Conservation (phyloP, 1,140 invertebrate species). For the Drosophila ambigua region DNA sequence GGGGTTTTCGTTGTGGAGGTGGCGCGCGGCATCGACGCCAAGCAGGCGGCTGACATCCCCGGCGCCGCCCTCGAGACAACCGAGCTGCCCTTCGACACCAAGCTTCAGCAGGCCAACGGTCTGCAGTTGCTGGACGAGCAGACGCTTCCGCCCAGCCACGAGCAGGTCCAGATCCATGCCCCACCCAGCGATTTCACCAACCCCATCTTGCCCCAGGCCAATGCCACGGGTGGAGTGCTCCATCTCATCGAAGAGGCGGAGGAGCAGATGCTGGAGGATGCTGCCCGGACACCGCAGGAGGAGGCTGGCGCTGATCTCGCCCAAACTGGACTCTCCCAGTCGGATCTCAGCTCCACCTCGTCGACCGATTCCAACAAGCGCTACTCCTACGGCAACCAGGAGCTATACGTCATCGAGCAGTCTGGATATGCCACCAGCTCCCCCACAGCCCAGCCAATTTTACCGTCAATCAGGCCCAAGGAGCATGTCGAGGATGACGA, state of each 20-base stretch:
- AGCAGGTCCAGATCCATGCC: conserved; percentile 82
- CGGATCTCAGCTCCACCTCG: conserved; percentile 89
- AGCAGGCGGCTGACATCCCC: conserved; percentile 64
- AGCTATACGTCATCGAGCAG: conserved; percentile 89
- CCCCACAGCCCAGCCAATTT: conserved; percentile 51
- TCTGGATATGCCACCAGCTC: conserved; percentile 86
- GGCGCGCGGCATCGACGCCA: conserved; percentile 78
- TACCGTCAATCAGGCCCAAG: conserved; percentile 12
- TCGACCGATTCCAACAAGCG: conserved; percentile 88
- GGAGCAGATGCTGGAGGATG: conserved; percentile 68
- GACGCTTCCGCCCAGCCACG: conserved; percentile 62
- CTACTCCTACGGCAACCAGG: conserved; percentile 90
- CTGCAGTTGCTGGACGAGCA: conserved; percentile 48
- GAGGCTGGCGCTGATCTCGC: conserved; percentile 54
- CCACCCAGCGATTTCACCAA: conserved; percentile 64
- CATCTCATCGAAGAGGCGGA: conserved; percentile 81
- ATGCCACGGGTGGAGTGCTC: conserved; percentile 25
- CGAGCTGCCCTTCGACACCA: conserved; percentile 68
- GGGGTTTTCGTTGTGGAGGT: conserved; percentile 92
- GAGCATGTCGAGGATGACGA: conserved; percentile 20
- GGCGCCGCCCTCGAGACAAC: conserved; percentile 55
- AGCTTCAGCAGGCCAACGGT: conserved; percentile 29
- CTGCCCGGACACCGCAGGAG: conserved; percentile 63
- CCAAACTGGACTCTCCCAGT: conserved; percentile 90
- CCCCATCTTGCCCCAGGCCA: conserved; percentile 79